phyloP scores from a whole-genome alignment of 35 echinoderm and acorn worm genomes.

The Ophiothrix spiculata region DNA sequence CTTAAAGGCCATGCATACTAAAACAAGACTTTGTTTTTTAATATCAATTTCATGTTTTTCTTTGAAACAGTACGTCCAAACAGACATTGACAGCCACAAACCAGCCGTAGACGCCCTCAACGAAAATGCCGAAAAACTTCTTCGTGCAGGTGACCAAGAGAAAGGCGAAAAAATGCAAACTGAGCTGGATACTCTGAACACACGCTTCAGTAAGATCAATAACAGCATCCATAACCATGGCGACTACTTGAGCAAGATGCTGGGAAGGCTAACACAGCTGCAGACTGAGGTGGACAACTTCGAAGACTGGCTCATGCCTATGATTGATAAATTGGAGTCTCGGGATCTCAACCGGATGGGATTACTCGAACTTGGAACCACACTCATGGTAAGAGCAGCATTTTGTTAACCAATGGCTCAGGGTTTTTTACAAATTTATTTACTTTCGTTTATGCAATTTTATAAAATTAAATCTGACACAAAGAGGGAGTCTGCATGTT shows the following conservation, averaged over 20 bases:
- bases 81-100: slow-evolving; percentile 93
- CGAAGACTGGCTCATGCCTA: slow-evolving; percentile 94
- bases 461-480: no score
- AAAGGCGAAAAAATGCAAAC: slow-evolving; percentile 62
- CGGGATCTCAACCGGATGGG: slow-evolving; percentile 83
- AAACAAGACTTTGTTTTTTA: background rate
- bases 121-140: slow-evolving; percentile 67
- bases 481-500: no score
- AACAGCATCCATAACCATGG: slow-evolving; percentile 64
- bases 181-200: slow-evolving; percentile 69
- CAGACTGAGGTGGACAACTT: slow-evolving; percentile 75
- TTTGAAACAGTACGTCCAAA: slow-evolving; percentile 68
- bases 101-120: slow-evolving; percentile 71
- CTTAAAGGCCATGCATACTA: background rate
- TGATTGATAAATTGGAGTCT: slow-evolving; percentile 77
- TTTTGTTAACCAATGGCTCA: no score
- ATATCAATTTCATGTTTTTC: background rate
- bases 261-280: slow-evolving; percentile 79
- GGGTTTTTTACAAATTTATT: no score
- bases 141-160: slow-evolving; percentile 72
- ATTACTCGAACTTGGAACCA: slow-evolving; percentile 78
- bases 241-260: slow-evolving; percentile 75
- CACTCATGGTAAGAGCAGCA: slow-evolving; percentile 83
- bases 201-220: slow-evolving; percentile 59
- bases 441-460: no score